phyloP scores from a whole-genome alignment of 2,113 vertebrate species.

The Brachypteracias leptosomus region DNA sequence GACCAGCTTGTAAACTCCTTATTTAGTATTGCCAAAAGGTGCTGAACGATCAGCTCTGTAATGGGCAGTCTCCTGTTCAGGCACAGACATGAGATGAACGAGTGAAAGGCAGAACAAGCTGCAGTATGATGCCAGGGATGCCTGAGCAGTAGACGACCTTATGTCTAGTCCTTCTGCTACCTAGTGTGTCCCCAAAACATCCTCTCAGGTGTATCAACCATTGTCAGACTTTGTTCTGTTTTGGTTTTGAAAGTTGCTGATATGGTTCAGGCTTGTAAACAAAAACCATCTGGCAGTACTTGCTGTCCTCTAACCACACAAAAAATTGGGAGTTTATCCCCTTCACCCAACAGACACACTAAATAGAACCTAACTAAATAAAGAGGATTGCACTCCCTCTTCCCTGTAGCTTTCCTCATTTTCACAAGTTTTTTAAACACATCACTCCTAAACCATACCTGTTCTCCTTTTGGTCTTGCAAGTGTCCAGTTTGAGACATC shows the following conservation, averaged over 20 bases:
- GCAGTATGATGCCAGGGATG: neutral
- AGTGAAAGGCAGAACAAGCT: neutral
- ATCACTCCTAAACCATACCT: neutral
- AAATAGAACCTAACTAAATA: neutral
- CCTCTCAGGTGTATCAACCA: neutral
- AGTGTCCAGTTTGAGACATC: neutral
- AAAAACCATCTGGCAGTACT: neutral
- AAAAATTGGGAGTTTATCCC: neutral
- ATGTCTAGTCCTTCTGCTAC: neutral
- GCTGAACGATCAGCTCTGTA: neutral
- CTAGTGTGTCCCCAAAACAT: no score
- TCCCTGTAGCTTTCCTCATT: neutral
- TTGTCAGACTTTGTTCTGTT: neutral
- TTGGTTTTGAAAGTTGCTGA: neutral
- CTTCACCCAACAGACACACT: neutral
- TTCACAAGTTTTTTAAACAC: neutral
- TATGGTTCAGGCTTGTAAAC: neutral
- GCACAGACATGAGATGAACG: rapidly evolving
- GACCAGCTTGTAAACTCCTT: neutral
- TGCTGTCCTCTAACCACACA: neutral
- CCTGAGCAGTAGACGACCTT: neutral
- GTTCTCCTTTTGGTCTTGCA: neutral
- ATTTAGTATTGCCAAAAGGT: neutral
- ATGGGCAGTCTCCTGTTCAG: rapidly evolving
- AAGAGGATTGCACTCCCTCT: neutral